phyloP scores from a whole-genome alignment of 2,797 vertebrate genomes.

The Eupleurogrammus muticus region DNA sequence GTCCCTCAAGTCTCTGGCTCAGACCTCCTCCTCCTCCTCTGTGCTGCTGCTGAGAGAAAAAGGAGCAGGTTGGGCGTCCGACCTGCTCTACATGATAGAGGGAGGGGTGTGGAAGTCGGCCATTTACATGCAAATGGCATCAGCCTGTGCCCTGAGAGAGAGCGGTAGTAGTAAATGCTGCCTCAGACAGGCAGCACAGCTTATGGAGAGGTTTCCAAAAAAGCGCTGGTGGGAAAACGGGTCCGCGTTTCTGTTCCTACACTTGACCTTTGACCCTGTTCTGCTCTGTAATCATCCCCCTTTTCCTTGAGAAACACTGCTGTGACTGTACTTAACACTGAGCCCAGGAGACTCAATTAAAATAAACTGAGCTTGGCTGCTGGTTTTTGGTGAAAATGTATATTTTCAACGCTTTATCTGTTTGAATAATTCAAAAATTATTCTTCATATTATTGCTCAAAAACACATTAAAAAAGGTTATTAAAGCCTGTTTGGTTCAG shows the following conservation, averaged over 20 bases:
- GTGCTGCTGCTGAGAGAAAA: constrained; percentile 10
- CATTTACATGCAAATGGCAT: constrained; percentile 71
- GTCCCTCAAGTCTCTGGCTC: constrained; percentile 55
- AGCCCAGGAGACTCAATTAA: too few species aligned
- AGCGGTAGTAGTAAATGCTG: constrained; percentile 29
- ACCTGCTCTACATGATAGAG: constrained; percentile 36
- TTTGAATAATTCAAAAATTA: too few species aligned
- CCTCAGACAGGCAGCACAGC: neutral
- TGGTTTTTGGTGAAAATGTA: too few species aligned
- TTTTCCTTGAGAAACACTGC: neutral
- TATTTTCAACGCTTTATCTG: too few species aligned
- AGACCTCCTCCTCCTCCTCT: constrained; percentile 17
- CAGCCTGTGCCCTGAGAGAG: constrained; percentile 43
- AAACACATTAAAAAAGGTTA: neutral
- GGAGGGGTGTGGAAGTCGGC: constrained; percentile 7
- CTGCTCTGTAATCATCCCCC: neutral
- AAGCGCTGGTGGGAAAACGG: neutral
- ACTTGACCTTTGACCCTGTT: constrained; percentile 57
- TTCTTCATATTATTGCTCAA: neutral
- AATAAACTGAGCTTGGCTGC: too few species aligned
- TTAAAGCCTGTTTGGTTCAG: constrained; percentile 16
- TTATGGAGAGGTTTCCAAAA: neutral
- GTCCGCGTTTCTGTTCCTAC: neutral
- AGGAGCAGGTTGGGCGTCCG: constrained; percentile 17
- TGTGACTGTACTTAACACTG: neutral